Evolutionary conservation across 2,797 vertebrate genomes (phyloP), one percentile per base, ranked within the genome.

Genomic region (Synanceia verrucosa): DNA sequence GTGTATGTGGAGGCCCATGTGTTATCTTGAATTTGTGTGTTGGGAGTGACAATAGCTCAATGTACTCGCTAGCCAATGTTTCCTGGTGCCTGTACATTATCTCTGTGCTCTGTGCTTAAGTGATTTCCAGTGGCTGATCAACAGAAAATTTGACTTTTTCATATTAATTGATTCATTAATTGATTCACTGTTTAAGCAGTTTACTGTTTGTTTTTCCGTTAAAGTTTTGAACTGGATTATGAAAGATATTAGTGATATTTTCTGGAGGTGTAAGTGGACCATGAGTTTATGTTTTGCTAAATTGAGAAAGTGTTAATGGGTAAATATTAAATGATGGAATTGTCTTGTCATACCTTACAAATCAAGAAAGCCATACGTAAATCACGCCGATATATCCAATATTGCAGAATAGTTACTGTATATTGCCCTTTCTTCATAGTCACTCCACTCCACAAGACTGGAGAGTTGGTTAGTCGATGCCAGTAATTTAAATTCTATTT

Each of bases 21-120:
- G 88, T 89, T 89, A 91, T 87, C 81, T 83, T 86, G 81, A 89
- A 89, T 89, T 88, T 86, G 83, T 85, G 85, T 77, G 74, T 82
- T 70, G 62, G 73, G 73, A 82, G 76, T 71, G 83, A 91, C 84
- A 90, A 90, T 85, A 88, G 64, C 88, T 71, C 83, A 86, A 87
- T 85, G 85, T 86, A 86, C 88, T 86, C 59, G 26, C 53, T 57
- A 83, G 81, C 81, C 88, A 72, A 72, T 73, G 58, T 85, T 86
- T 86, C 78, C 82, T 68, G 74, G 62, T 76, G 72, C 29, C 71
- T 78, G 60, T 74, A 76, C 67, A 26, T 70, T 55, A 73, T 75
- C 60, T 57, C 48, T 23, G 4, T 37, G 55, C 59, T 31, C 33
- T 33, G 36, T 37, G 28, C 31, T 34, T 82, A 79, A 82, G 80